These are phyloP conservation scores for rabbit (Oryctolagus cuniculus) DNA, from an alignment of 2,113 vertebrate species.

Conservation along the genomic window DNA sequence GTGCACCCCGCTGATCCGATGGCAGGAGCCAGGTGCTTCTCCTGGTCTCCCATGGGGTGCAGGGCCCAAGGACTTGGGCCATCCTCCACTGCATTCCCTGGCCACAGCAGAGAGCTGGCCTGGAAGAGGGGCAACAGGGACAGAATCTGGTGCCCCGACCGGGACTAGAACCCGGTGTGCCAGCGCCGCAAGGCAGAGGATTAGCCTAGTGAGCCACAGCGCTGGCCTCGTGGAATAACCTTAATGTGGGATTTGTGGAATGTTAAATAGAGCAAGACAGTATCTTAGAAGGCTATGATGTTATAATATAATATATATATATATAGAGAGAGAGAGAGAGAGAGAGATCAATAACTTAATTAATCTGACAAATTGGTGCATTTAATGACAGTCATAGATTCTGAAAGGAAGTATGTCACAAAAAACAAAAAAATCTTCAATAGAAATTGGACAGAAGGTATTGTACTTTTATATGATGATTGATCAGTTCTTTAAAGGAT, in stretches of 20 bases:
- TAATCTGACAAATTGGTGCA: background rate
- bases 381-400: background rate
- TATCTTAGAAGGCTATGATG: background rate
- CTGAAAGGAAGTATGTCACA: background rate
- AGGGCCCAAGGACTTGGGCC: no score
- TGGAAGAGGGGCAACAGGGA: no score
- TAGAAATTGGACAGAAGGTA: background rate
- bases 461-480: background rate
- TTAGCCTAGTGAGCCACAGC: no score
- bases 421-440: background rate
- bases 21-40: no score
- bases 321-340: no score
- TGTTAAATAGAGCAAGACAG: background rate
- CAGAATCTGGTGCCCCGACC: no score
- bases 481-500: background rate
- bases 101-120: no score
- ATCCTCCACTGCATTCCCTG: no score
- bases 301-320: background rate
- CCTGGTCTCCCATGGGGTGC: no score
- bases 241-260: background rate
- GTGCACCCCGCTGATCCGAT: no score
- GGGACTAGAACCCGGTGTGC: no score
- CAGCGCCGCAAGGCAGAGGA: no score
- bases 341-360: background rate
- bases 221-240: background rate